These are phyloP conservation scores for Paradoxurus hermaphroditus DNA, from an alignment of 2,113 vertebrate genomes.

Conservation along the genomic window DNA sequence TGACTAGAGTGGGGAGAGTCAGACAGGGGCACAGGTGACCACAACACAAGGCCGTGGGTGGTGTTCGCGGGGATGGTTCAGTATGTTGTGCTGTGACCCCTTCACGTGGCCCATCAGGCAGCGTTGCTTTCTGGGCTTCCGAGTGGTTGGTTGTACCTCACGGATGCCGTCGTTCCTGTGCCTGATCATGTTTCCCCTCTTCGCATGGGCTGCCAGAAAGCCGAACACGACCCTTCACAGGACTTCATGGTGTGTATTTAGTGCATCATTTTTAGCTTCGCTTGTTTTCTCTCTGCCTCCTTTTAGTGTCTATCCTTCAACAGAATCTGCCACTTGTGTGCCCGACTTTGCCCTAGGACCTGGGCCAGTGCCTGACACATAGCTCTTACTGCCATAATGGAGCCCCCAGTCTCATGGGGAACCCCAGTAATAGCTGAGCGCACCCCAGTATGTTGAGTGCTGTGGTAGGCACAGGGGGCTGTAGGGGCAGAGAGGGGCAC, in stretches of 20 bases:
- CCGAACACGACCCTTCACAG: not conserved
- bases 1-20: not conserved
- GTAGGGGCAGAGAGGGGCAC: not conserved
- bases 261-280: not conserved
- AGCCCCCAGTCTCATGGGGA: not conserved
- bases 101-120: not conserved
- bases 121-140: not conserved
- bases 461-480: not conserved
- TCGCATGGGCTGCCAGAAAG: not conserved
- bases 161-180: not conserved
- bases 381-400: not conserved
- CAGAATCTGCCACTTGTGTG: not conserved
- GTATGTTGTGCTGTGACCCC: not conserved
- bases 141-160: not conserved
- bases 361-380: not conserved
- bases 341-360: not conserved
- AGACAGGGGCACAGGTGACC: not conserved
- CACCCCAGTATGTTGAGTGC: no score
- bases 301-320: not conserved
- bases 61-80: not conserved
- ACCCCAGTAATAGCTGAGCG: not conserved
- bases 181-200: not conserved
- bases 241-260: not conserved
- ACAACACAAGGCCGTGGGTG: rapidly evolving
- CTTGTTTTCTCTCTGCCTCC: not conserved